phyloP scores from a whole-genome alignment of 2,797 vertebrate species.

The Ctenosaura bakeri region DNA sequence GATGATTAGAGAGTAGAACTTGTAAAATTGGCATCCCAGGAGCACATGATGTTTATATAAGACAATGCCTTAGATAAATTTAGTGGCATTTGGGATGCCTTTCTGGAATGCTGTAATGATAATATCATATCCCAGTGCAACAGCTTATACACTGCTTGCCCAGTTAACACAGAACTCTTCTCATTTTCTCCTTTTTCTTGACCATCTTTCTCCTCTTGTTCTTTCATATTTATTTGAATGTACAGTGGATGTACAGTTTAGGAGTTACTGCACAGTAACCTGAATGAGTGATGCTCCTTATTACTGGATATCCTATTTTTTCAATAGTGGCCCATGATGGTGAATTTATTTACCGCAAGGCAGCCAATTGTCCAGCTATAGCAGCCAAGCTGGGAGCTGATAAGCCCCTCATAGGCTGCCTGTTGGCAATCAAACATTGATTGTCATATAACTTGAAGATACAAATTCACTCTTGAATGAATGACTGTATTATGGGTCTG shows the following conservation, averaged over 20 bases:
- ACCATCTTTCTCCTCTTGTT: too few relatives aligned
- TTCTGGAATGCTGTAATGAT: not conserved
- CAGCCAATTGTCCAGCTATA: not conserved
- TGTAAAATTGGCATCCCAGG: not conserved
- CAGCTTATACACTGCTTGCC: not conserved
- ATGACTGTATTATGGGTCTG: slow-evolving; percentile 34
- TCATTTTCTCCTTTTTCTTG: not conserved
- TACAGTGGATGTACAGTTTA: not conserved
- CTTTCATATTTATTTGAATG: not conserved
- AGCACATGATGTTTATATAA: not conserved
- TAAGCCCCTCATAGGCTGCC: not conserved
- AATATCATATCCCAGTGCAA: not conserved
- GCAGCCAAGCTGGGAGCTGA: not conserved
- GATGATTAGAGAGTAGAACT: not conserved
- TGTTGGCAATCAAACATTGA: not conserved
- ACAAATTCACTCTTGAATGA: not conserved
- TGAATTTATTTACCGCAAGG: not conserved
- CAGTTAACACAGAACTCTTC: not conserved
- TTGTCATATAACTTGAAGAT: not conserved
- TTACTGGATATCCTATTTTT: not conserved
- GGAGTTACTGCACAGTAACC: not conserved
- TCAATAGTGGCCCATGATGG: not conserved
- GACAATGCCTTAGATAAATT: not conserved
- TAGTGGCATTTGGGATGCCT: not conserved
- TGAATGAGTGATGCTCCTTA: not conserved